Evolutionary conservation across 1,140 invertebrate species (phyloP).

Genomic region (Bombus fervidus): DNA sequence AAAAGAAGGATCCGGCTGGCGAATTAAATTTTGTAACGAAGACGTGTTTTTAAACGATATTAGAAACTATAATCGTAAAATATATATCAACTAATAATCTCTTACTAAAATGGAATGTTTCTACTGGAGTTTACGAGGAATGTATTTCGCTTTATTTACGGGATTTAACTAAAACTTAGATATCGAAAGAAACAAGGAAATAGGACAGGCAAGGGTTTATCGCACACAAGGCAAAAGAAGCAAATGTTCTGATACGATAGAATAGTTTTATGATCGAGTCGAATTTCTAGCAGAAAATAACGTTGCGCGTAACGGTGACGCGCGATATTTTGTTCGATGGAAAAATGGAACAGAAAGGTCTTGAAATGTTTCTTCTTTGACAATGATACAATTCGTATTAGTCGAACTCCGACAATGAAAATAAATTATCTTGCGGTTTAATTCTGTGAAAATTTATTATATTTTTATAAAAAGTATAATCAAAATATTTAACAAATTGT

Average conservation of each 20-base stretch:
- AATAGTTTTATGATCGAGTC: background rate
- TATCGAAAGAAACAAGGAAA: rapidly evolving
- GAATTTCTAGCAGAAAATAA: background rate
- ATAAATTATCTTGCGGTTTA: background rate
- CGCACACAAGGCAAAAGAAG: background rate
- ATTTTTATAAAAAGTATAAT: conserved; percentile 1
- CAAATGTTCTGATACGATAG: background rate
- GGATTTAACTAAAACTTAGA: background rate
- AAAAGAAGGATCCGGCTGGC: too few relatives aligned
- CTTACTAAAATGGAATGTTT: conserved; percentile 11
- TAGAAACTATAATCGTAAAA: background rate
- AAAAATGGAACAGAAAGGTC: background rate
- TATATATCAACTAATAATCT: background rate
- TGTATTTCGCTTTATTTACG: background rate
- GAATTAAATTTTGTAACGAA: conserved; percentile 7
- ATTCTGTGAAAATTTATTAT: background rate
- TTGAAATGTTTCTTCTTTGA: background rate
- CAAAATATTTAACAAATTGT: background rate
- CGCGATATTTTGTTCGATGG: too few relatives aligned
- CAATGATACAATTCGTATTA: background rate
- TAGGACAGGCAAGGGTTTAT: too few relatives aligned
- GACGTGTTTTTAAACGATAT: background rate
- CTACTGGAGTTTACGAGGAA: conserved; percentile 6
- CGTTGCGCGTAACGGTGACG: too few relatives aligned
- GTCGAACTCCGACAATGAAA: background rate